Percentiles rank a stretch among this genome's conserved stretches.
These are phyloP conservation scores for Melopsittacus undulatus DNA, from an alignment of 2,797 vertebrate species.

Conservation along the genomic window DNA sequence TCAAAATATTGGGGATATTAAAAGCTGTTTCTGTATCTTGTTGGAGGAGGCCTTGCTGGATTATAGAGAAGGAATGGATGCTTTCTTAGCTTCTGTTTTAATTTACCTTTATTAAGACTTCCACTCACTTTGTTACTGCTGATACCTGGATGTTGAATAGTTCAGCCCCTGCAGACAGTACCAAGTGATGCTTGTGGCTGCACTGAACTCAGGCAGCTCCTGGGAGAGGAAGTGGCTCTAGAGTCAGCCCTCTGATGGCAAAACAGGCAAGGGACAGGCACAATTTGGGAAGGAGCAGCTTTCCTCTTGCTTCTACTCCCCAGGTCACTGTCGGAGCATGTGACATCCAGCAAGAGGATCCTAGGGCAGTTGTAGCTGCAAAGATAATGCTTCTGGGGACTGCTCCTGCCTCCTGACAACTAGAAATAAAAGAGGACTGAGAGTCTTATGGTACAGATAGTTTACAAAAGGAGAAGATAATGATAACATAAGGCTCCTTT, in stretches of 20 bases:
- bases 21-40: not conserved
- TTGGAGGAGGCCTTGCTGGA: not conserved
- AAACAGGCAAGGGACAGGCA: too few relatives aligned
- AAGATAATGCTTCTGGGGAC: too few relatives aligned
- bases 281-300: too few relatives aligned
- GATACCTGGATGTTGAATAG: not conserved
- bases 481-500: too few relatives aligned
- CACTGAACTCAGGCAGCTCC: not conserved
- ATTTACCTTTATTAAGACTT: not conserved
- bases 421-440: too few relatives aligned
- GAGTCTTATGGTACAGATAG: too few relatives aligned
- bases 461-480: too few relatives aligned
- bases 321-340: not conserved
- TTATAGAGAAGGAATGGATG: not conserved
- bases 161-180: not conserved
- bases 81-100: not conserved
- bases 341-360: accelerated
- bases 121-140: not conserved
- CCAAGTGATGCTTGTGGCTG: accelerated
- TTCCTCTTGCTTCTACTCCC: not conserved
- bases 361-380: too few relatives aligned
- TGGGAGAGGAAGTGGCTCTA: not conserved
- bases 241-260: too few relatives aligned
- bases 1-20: too few relatives aligned
- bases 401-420: too few relatives aligned